Percentiles rank a stretch among this genome's conserved stretches.
Evolutionary conservation across 2,113 vertebrate species (phyloP).

Genomic region (Narcine bancroftii): DNA sequence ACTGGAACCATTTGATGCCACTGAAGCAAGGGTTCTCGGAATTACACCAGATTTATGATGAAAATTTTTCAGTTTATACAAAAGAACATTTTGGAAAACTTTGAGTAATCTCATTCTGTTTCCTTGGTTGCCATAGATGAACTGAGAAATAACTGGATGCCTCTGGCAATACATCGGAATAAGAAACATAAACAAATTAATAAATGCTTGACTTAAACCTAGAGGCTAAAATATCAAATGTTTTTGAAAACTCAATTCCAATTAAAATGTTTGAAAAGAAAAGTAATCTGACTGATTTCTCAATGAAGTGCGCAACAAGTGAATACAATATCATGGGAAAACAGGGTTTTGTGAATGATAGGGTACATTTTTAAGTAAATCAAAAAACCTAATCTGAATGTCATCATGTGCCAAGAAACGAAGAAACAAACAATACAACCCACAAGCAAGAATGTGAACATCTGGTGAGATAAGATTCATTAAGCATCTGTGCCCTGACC

Average conservation of each 20-base stretch:
- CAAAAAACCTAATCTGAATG: conserved; percentile 6
- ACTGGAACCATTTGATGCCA: no score
- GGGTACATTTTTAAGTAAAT: not conserved
- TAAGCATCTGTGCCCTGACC: not conserved
- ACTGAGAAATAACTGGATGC: not conserved
- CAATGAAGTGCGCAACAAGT: not conserved
- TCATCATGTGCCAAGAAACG: not conserved
- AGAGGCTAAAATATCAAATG: not conserved
- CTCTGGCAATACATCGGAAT: not conserved
- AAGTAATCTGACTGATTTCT: not conserved
- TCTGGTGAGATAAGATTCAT: conserved; percentile 29
- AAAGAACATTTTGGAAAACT: not conserved
- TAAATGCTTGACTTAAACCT: not conserved
- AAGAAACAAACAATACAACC: not conserved
- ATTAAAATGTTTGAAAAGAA: not conserved
- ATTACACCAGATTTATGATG: no score
- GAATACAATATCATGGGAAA: conserved; percentile 28
- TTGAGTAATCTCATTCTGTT: not conserved
- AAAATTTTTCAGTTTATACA: not conserved
- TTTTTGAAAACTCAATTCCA: not conserved
- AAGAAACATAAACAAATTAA: conserved; percentile 4
- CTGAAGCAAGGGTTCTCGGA: no score
- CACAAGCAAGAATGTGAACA: conserved; percentile 20
- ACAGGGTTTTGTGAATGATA: not conserved
- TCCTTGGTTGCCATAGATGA: not conserved